phyloP scores from a whole-genome alignment of 2,113 vertebrate genomes.

The Notechis scutatus region DNA sequence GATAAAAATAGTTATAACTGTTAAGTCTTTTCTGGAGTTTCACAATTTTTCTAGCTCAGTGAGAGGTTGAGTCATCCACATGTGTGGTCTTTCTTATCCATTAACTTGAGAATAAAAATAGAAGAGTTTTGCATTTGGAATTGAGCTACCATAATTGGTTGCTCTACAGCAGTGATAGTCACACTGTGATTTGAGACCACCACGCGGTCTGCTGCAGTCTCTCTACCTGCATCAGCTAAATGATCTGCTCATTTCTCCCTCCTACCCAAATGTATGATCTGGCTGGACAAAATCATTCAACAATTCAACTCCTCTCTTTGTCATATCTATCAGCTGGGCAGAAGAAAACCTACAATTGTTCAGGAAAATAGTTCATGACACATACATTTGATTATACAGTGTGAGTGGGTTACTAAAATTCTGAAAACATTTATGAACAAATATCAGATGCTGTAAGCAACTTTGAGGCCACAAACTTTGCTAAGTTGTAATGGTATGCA shows the following conservation, averaged over 20 bases:
- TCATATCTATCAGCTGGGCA: not conserved
- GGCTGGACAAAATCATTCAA: not conserved
- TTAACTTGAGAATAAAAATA: not conserved
- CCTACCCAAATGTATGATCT: not conserved
- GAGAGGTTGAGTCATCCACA: not conserved
- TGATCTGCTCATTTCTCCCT: not conserved
- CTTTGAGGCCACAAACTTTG: not conserved
- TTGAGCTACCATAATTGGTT: not conserved
- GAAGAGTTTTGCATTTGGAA: not conserved
- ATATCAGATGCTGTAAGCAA: not conserved
- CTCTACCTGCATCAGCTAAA: not conserved
- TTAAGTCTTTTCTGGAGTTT: not conserved
- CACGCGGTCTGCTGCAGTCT: not conserved
- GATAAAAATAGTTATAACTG: not conserved
- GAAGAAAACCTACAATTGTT: not conserved
- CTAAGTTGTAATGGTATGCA: not conserved
- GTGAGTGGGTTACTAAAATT: not conserved
- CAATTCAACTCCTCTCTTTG: not conserved
- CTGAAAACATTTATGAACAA: not conserved
- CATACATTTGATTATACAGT: not conserved
- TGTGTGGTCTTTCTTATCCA: not conserved
- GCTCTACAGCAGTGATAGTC: not conserved
- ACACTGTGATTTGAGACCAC: not conserved
- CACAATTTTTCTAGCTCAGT: not conserved
- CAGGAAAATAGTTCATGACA: not conserved